Percentiles rank a stretch among this genome's conserved stretches.
Conservation (phyloP, 2,888 invertebrate species). For the Cerastis rubricosa region DNA sequence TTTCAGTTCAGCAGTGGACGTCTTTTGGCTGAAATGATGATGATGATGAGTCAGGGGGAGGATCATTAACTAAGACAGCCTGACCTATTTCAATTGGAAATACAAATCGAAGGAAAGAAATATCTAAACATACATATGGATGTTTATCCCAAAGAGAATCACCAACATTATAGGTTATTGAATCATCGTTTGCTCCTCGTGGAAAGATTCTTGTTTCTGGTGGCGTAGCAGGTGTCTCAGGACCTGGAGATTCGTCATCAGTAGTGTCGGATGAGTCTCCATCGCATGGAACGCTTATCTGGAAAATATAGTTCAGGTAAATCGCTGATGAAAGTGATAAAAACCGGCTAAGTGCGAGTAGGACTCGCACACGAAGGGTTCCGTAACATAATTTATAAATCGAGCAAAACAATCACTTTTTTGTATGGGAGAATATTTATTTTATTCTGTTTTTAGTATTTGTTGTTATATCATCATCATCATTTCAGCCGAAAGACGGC, state of each 20-base stretch:
- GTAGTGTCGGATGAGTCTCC: neutral
- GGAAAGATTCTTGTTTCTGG: conserved; percentile 25
- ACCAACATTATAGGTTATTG: conserved; percentile 46
- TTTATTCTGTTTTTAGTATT: no score
- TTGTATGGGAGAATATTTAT: no score
- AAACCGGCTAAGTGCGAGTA: no score
- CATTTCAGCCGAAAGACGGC: no score
- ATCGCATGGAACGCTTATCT: conserved; percentile 34
- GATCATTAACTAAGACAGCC: neutral
- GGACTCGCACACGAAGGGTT: no score
- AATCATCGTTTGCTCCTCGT: conserved; percentile 23
- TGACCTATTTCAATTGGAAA: neutral
- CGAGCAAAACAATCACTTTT: no score
- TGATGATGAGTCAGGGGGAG: no score
- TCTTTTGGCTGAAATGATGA: no score
- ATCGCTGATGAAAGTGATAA: neutral
- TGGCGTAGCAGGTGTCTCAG: neutral
- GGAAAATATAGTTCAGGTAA: conserved; percentile 11
- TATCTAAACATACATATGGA: conserved; percentile 32
- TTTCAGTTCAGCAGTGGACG: no score
- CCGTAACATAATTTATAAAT: no score
- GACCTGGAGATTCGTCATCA: neutral
- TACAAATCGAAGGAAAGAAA: neutral
- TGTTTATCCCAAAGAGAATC: conserved; percentile 34
- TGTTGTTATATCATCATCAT: no score